These are phyloP conservation scores for Phaonia tiefii DNA, from an alignment of 2,888 invertebrate genomes.

Conservation along the genomic window DNA sequence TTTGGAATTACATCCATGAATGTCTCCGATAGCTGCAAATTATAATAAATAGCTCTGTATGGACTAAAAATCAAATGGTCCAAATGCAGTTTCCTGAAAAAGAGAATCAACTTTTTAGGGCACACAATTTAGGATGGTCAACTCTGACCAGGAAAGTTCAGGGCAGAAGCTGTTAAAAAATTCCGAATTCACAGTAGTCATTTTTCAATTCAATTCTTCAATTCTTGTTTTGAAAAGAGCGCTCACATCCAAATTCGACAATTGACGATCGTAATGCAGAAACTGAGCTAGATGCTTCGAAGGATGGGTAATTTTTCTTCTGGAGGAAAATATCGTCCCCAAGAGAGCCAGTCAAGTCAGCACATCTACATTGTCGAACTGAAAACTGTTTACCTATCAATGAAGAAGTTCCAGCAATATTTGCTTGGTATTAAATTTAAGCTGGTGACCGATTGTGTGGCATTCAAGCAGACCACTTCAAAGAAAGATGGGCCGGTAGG, in stretches of 20 bases:
- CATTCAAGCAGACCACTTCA: too few species aligned
- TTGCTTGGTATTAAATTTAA: conserved; percentile 44
- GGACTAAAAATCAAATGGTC: conserved; percentile 4
- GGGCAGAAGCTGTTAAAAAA: conserved; percentile 30
- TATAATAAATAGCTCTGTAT: too few species aligned
- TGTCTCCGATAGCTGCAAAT: too few species aligned
- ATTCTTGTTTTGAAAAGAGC: conserved; percentile 52
- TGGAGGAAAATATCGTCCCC: conserved; percentile 51
- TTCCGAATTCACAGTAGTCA: conserved; percentile 39
- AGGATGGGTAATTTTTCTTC: conserved; percentile 42
- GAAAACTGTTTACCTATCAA: conserved; percentile 39
- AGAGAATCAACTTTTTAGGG: conserved; percentile 46
- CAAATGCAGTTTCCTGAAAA: conserved; percentile 44
- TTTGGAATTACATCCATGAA: too few species aligned
- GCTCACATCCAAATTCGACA: conserved; percentile 24
- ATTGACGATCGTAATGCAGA: conserved; percentile 31
- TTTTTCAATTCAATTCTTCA: conserved; percentile 45
- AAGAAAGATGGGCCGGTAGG: too few species aligned
- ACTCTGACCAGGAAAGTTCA: conserved; percentile 33
- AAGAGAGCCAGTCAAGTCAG: conserved; percentile 23
- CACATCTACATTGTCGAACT: conserved; percentile 58
- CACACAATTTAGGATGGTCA: conserved; percentile 31
- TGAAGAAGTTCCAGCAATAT: conserved; percentile 48
- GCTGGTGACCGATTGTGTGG: conserved; percentile 41
- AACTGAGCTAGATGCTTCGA: conserved; percentile 46